A percentile compares a stretch with the other conserved stretches of the same genome.
Evolutionary conservation across 1,140 invertebrate species (phyloP).

Genomic region (Rhyzopertha dominica): DNA sequence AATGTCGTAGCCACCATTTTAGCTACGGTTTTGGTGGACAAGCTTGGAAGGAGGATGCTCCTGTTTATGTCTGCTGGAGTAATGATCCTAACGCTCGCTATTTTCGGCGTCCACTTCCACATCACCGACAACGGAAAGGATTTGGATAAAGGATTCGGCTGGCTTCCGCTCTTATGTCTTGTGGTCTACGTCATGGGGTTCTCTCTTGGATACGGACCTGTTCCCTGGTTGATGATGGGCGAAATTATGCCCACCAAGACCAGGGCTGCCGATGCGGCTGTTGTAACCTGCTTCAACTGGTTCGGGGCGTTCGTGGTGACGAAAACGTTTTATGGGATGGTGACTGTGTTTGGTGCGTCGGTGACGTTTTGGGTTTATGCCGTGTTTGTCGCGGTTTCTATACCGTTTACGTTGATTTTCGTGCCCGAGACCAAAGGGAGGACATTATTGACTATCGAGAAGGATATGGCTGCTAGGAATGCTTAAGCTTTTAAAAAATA

Average conservation of each 20-base stretch:
- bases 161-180: slow-evolving; percentile 59
- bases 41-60: slow-evolving; percentile 66
- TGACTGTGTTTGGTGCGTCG: slow-evolving; percentile 47
- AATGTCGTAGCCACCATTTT: slow-evolving; percentile 71
- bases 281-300: slow-evolving; percentile 51
- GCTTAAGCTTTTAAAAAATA: background rate
- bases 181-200: slow-evolving; percentile 73
- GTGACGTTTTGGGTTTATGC: slow-evolving; percentile 52
- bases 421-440: slow-evolving; percentile 63
- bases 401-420: slow-evolving; percentile 49
- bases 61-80: slow-evolving; percentile 61
- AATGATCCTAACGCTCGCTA: slow-evolving; percentile 59
- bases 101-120: slow-evolving; percentile 60
- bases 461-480: too few relatives aligned
- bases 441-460: slow-evolving; percentile 75
- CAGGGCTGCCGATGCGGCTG: slow-evolving; percentile 47
- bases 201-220: slow-evolving; percentile 51
- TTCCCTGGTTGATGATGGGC: slow-evolving; percentile 47
- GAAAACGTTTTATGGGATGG: slow-evolving; percentile 46
- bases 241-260: slow-evolving; percentile 47
- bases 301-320: slow-evolving; percentile 52
- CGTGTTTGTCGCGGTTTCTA: slow-evolving; percentile 48
- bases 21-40: slow-evolving; percentile 67
- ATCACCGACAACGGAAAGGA: slow-evolving; percentile 26
- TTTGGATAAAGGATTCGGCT: slow-evolving; percentile 13